Conservation (phyloP, 2,888 invertebrate species). For the Ferrisia virgata region DNA sequence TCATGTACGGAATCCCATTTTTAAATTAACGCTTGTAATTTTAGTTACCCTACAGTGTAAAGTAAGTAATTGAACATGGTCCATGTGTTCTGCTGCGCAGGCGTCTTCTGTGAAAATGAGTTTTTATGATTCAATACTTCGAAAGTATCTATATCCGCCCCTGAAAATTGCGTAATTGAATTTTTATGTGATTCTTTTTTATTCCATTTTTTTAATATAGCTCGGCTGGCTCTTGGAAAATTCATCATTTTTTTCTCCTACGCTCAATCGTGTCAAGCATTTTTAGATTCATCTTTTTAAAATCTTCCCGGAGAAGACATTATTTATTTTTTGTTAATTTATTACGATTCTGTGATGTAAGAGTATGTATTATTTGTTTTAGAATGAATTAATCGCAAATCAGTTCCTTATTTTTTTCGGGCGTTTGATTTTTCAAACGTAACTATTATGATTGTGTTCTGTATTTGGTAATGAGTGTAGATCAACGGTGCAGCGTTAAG, state of each 20-base stretch:
- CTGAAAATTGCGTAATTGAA: neutral
- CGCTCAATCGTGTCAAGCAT: neutral
- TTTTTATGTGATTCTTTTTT: conserved; percentile 22
- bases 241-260: neutral
- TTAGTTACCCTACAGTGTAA: neutral
- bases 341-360: conserved; percentile 4
- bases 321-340: neutral
- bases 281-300: neutral
- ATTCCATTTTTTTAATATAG: neutral
- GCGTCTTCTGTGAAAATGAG: no score
- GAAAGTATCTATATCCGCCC: neutral
- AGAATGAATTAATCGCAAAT: neutral
- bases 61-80: neutral
- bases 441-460: neutral
- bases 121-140: neutral
- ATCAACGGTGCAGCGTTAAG: neutral
- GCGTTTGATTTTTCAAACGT: neutral
- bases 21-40: neutral
- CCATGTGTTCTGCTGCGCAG: neutral
- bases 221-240: neutral
- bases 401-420: neutral
- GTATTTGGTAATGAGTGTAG: neutral
- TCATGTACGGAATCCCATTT: neutral
- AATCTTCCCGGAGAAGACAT: neutral
- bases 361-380: conserved; percentile 17